Conservation (phyloP, 1,140 invertebrate genomes). For the Diuraphis noxia region DNA sequence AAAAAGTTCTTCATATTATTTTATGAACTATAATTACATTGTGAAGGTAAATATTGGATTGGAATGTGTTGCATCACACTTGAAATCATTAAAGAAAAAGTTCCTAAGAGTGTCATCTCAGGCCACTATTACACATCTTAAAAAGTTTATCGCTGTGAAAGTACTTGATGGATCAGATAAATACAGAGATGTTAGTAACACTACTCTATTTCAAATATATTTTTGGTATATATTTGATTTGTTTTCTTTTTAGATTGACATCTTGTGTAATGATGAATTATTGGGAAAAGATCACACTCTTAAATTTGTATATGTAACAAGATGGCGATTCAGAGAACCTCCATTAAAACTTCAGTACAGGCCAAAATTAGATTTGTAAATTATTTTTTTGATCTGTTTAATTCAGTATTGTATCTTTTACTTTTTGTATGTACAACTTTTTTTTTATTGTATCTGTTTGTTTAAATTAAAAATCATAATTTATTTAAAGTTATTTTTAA, state of each 20-base stretch:
- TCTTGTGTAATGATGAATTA: constrained; percentile 97
- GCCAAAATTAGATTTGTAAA: constrained; percentile 71
- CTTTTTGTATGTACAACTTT: constrained; percentile 14
- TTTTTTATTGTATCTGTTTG: background rate
- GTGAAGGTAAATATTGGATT: constrained; percentile 82
- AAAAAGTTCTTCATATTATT: background rate
- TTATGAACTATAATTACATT: background rate
- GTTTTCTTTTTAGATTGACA: constrained; percentile 85
- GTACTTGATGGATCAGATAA: constrained; percentile 86
- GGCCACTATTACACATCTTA: constrained; percentile 94
- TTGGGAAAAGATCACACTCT: constrained; percentile 98
- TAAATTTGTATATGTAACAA: constrained; percentile 97
- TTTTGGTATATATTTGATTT: constrained; percentile 20
- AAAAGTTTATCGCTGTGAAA: constrained; percentile 97
- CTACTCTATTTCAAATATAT: background rate
- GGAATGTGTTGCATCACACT: constrained; percentile 81
- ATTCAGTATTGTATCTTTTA: background rate
- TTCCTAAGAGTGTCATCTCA: constrained; percentile 94
- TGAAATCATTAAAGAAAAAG: constrained; percentile 82
- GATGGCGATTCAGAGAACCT: constrained; percentile 93
- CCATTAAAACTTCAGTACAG: constrained; percentile 82
- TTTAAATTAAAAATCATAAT: background rate
- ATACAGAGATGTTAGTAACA: constrained; percentile 87
- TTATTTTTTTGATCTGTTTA: constrained; percentile 17
- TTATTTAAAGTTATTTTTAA: background rate